Evolutionary conservation across 37 sponge, comb jelly and placozoan species (phyloP), one percentile per base, ranked within the genome.

Genomic region (Haliclona indistincta): DNA sequence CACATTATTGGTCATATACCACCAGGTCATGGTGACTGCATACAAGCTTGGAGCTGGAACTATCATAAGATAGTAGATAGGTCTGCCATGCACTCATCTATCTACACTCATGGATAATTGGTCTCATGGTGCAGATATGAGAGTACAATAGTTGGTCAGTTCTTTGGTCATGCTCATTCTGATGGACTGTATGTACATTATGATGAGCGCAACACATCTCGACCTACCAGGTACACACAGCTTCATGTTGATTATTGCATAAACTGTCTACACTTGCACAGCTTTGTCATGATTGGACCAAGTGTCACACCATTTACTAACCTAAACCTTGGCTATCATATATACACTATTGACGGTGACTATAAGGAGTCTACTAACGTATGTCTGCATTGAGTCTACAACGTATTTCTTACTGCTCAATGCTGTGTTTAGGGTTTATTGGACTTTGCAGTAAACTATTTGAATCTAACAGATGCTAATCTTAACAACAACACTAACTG

Each of bases 101-200:
- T 38, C 8, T 67, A 20, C 10, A n/a, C 10, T 47, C 51, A 17
- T n/a, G 10, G 11, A 28, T 39, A 17, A 38, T 37, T 11, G 38
- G 3, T 5, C 11, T 68, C 0, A 32, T 68, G n/a, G 11, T 67
- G 56, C 39, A 93, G 95, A 51, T 97, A 84, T 77, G 95, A 97
- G 85, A 77, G 75, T 36, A 97, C 98, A 10, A 74, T 97, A 0
- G 77, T 76, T 3, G 95, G 87, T 33, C 98, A 97, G 88, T 97
- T 94, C 71, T 89, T 92, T 86, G 98, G 95, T 22, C 98, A 97
- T 85, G 80, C 95, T 34, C 98, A 97, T 76, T 34, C 36, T 0
- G 95, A 94, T 64, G 39, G 54, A 10, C 86, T 92, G 43, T 53
- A 73, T 4, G 55, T 96, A 56, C 80, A 83, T 71, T 91, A 73